Percentiles rank a stretch among this genome's conserved stretches.
Conservation (phyloP, 2,797 vertebrate genomes). For the Florisuga fusca region DNA sequence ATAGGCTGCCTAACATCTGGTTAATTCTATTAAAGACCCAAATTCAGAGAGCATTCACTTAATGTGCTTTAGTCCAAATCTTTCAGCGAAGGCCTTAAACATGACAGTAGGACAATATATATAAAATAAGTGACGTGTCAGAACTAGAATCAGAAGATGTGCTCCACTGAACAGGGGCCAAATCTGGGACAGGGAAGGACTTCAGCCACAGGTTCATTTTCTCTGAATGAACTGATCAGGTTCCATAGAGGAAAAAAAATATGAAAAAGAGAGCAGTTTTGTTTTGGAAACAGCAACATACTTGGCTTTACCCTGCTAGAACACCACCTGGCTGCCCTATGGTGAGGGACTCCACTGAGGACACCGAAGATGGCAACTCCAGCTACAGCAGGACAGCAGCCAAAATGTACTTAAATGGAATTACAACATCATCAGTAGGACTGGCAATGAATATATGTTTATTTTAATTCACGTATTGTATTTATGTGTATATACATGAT, state of each 20-base stretch:
- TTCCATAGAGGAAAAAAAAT: neutral
- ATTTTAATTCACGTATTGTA: neutral
- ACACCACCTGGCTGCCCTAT: neutral
- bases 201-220: neutral
- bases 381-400: neutral
- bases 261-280: neutral
- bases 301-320: neutral
- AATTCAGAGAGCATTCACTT: neutral
- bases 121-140: neutral
- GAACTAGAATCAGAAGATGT: neutral
- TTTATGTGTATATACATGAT: neutral
- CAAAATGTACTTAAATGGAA: neutral
- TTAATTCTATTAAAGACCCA: neutral
- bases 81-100: neutral
- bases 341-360: neutral
- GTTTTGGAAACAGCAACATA: neutral
- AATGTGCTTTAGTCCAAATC: neutral
- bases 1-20: neutral
- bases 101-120: neutral
- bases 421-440: neutral
- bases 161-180: neutral
- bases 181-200: neutral
- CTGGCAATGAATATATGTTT: neutral
- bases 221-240: neutral
- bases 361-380: neutral